Conservation (phyloP, 2,888 invertebrate genomes). For the Metacarcinus magister region DNA sequence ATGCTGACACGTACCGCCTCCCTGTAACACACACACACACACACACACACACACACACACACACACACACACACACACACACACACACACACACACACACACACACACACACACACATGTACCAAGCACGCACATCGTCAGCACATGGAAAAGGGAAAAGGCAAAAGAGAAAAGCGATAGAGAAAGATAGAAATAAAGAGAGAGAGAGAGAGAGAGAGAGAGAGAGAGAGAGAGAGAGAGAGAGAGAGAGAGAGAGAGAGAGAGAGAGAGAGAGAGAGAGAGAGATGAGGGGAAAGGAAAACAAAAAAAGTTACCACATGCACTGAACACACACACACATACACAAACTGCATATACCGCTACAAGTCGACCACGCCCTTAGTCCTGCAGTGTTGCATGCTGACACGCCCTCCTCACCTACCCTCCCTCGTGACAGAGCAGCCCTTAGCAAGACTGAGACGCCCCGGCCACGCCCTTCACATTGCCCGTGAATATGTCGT, state of each 20-base stretch:
- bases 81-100: not conserved
- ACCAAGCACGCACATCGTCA: too few relatives aligned
- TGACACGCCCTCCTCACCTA: conserved; percentile 4
- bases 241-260: not conserved
- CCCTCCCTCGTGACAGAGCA: not conserved
- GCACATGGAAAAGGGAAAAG: not conserved
- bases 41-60: not conserved
- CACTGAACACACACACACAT: not conserved
- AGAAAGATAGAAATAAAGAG: too few relatives aligned
- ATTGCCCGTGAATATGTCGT: not conserved
- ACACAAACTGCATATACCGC: conserved; percentile 1
- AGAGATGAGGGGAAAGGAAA: not conserved
- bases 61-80: conserved; percentile 38
- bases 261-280: conserved; percentile 2
- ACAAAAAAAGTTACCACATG: not conserved
- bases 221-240: too few relatives aligned
- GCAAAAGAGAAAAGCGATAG: too few relatives aligned
- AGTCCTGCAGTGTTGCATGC: conserved; percentile 49
- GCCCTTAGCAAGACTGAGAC: not conserved
- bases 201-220: too few relatives aligned
- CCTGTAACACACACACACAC: not conserved
- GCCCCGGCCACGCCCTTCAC: conserved; percentile 27
- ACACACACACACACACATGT: not conserved
- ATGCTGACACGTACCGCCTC: too few relatives aligned
- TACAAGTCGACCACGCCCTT: conserved; percentile 44